Evolutionary conservation across 2,888 invertebrate species (phyloP).

Genomic region (Lasiommata megera): DNA sequence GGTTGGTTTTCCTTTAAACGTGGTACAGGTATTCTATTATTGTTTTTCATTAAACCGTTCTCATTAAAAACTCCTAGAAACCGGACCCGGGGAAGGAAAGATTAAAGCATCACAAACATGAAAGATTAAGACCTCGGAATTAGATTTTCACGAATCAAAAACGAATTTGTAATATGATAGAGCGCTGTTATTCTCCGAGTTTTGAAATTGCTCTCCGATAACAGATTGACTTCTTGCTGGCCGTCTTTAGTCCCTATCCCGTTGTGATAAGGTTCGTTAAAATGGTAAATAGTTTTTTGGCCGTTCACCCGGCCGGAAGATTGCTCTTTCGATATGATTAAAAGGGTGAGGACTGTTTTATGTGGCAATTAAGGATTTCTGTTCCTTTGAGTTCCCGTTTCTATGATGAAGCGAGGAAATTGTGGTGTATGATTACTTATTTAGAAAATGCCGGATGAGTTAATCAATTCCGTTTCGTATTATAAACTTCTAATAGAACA

Average conservation of each 20-base stretch:
- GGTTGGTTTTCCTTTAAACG: background rate
- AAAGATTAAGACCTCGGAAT: conserved; percentile 58
- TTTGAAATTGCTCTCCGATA: conserved; percentile 58
- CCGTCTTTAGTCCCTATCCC: conserved; percentile 44
- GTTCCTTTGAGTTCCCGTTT: conserved; percentile 57
- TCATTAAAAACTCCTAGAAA: conserved; percentile 28
- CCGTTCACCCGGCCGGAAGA: conserved; percentile 74
- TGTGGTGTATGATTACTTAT: conserved; percentile 30
- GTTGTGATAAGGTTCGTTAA: conserved; percentile 38
- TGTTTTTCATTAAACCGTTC: conserved; percentile 17
- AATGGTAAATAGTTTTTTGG: conserved; percentile 39
- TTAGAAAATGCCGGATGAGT: conserved; percentile 20
- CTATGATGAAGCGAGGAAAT: conserved; percentile 40
- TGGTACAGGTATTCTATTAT: background rate
- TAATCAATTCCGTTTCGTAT: conserved; percentile 6
- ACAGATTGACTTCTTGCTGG: conserved; percentile 38
- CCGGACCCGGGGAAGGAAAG: conserved; percentile 36
- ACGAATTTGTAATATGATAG: conserved; percentile 75
- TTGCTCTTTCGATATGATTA: conserved; percentile 79
- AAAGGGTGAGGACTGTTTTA: conserved; percentile 79
- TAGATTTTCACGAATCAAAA: conserved; percentile 75
- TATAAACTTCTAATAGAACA: background rate
- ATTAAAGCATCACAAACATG: conserved; percentile 57
- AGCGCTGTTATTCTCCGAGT: conserved; percentile 66
- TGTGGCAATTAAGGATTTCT: conserved; percentile 73